Percentiles rank a stretch among this genome's conserved stretches.
Evolutionary conservation across 2,797 vertebrate species (phyloP).

Genomic region (Lepidocolaptes lacrymiger): DNA sequence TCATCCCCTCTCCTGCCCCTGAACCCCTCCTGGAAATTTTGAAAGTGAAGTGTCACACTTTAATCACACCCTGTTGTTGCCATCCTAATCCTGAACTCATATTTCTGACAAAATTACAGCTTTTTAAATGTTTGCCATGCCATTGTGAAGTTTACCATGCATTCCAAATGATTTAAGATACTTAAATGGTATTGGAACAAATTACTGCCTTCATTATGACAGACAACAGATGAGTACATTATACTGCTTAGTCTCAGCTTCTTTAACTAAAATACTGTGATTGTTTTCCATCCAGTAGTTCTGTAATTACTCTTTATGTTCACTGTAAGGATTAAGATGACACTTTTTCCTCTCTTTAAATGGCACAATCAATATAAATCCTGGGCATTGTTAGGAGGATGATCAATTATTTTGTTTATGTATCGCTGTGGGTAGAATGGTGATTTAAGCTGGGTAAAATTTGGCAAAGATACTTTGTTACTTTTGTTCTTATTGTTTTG

Average conservation of each 20-base stretch:
- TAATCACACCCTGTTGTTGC: slow-evolving; percentile 26
- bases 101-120: slow-evolving; percentile 46
- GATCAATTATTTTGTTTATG: neutral
- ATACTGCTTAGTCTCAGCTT: slow-evolving; percentile 42
- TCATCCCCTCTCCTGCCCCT: neutral
- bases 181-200: slow-evolving; percentile 65
- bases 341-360: neutral
- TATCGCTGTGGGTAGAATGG: neutral
- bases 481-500: neutral
- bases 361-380: neutral
- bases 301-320: slow-evolving; percentile 65
- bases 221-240: slow-evolving; percentile 53
- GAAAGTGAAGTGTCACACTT: slow-evolving; percentile 17
- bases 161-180: slow-evolving; percentile 56
- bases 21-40: neutral
- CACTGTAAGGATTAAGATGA: neutral
- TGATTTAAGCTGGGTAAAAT: neutral
- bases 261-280: slow-evolving; percentile 53
- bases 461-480: neutral
- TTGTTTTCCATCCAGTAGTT: slow-evolving; percentile 57
- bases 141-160: slow-evolving; percentile 20
- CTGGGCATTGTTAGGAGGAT: neutral
- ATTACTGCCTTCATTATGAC: slow-evolving; percentile 68
- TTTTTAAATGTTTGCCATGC: slow-evolving; percentile 55
- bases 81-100: neutral